Evolutionary conservation across 2,888 invertebrate genomes (phyloP), one percentile per base, ranked within the genome.

Genomic region (Elmis aenea): DNA sequence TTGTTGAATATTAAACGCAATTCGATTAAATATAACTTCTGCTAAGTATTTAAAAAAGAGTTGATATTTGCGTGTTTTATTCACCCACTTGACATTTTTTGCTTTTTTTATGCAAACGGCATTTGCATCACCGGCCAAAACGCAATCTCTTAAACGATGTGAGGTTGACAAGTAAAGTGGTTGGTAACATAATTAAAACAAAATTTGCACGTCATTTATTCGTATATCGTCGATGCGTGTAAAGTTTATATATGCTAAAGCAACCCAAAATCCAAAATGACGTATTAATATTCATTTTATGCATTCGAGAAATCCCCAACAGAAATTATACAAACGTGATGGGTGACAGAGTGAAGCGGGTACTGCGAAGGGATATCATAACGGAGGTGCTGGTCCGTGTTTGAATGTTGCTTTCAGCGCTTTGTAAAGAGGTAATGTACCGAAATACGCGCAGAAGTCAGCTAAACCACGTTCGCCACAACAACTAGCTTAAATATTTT

Each of bases 371-470:
- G 52, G 46, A 50, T 50, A 52, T 53, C 51, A 50, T 52, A 55
- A 53, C 52, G 42, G 47, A 52, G 50, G 55, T 51, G 57, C 48
- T 49, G 48, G 53, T 42, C 48, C 50, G 51, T 56, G 49, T 54
- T 55, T 48, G 49, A 51, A 45, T 43, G 46, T 43, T 50, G 51
- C 51, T 55, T 51, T 55, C 52, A 46, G 44, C 38, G 51, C 54
- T 56, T 59, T 59, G 59, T 59, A 47, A 49, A 42, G 42, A 48
- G 52, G 56, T 58, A 59, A 59, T 58, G 59, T 57, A 58, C 46
- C 58, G 57, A 52, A 51, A 55, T 57, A 53, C 50, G 54, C 51
- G 53, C 50, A 51, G 52, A 54, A 54, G 52, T 53, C 52, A 42
- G 44, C 45, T 44, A 47, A 49, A 27, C 37, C 31, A 28, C 37